Base-by-base conservation (phyloP, 2,113 vertebrate species). In the Brachypteracias leptosomus region DNA sequence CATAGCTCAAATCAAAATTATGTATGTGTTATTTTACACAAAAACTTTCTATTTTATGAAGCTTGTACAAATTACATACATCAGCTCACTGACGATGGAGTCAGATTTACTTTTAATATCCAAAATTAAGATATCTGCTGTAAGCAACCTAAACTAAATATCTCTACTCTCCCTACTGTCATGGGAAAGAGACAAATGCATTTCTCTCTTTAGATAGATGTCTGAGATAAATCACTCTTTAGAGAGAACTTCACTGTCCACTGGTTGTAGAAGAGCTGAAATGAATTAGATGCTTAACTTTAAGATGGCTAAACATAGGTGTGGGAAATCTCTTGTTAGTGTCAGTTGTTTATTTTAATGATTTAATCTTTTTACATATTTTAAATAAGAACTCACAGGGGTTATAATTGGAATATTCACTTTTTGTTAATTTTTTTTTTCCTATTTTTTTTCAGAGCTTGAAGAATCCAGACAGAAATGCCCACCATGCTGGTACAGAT, bases 401-500 rank as follows among this genome's bases (percentile, higher is more conserved):
- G 22, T 26, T 76, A 24, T 8, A 62, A 49, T 33, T 36, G 10
- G 20, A 62, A 80, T 78, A 51, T 36, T 79, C 0, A 4, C 38
- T 44, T 13, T 57, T 59, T 44, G 20, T 20, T 59, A 10, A 3
- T 17, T 20, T 44, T 70, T 28, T 36, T 70, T 3, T 46, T n/a
- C n/a, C 7, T 7, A 29, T 79, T 51, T 88, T 79, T 75, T 71
- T 71, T n/a, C 96, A 99, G 99, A 99, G 96, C 98, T 99, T 93
- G 99, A 99, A 97, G 99, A 99, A 96, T 99, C 99, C 15, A 98
- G 98, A 90, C 98, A 99, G 91, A 99, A 99, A 97, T 99, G 99
- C 89, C 99, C 98, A 83, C 98, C 99, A 16, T 99, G 98, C 95
- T 99, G 99, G 99, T 98, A 98, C 77, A 98, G 98, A 96, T 99